Evolutionary conservation across 1,140 invertebrate species (phyloP), one percentile per base, ranked within the genome.

Genomic region (Cheumatopsyche charites): DNA sequence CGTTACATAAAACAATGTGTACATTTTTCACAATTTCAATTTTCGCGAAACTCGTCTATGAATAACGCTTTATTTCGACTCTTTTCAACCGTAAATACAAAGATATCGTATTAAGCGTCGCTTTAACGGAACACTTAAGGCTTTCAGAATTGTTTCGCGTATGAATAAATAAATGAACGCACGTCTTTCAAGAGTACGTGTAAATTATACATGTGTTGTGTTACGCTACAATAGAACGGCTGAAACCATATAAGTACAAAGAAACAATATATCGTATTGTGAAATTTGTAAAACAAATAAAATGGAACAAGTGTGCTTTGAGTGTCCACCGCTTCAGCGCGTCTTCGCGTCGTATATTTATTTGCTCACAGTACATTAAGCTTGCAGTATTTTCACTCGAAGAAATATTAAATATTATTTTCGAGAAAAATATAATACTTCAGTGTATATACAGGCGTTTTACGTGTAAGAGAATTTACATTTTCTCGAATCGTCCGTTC

Each of bases 291-390:
- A 58, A 26, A 58, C 55, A 58, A 58, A 58, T 58, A 58, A 58
- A 58, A 58, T 9, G 55, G 25, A 58, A 58, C 55, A 19, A 58
- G 21, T 58, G 55, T 58, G 23, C 55, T 63, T 63, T 43, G 26
- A 42, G 41, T 63, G 62, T 63, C 62, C 62, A n/a, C 4, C 41
- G 62, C 62, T 43, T 63, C 62, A 42, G 62, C 29, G 62, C 62
- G 62, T 63, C 62, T 63, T 42, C 42, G 62, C 62, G 41, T 13
- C 13, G 62, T 43, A 63, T 63, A 42, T 63, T 63, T 63, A 63
- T 63, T 63, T 63, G 62, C 42, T 63, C 42, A 63, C 41, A 43
- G 62, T 63, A 63, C 62, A 63, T 63, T 63, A 63, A 63, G 62
- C 36, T 63, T 42, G 62, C 36, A 63, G 29, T 23, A 42, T 62